phyloP scores from a whole-genome alignment of 2,888 invertebrate species.

The Caenorhabditis angaria region DNA sequence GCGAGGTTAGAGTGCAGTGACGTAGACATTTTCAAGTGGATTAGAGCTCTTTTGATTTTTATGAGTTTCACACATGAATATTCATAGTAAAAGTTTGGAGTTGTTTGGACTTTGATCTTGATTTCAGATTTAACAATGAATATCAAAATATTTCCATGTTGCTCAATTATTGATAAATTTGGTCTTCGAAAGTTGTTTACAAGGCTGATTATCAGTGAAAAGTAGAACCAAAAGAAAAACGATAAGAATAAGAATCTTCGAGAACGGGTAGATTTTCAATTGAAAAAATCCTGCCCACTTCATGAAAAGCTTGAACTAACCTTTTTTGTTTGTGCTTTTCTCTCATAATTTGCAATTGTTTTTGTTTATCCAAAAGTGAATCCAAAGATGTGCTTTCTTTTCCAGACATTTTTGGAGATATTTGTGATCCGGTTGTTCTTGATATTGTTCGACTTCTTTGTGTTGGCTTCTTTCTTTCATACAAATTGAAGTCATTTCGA shows the following conservation, averaged over 20 bases:
- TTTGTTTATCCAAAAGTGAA: constrained; percentile 39
- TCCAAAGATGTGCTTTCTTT: constrained; percentile 41
- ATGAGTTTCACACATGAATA: too few relatives aligned
- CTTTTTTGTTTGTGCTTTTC: constrained; percentile 9
- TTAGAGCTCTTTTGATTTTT: background rate
- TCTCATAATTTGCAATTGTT: constrained; percentile 35
- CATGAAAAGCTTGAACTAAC: background rate
- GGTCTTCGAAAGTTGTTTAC: too few relatives aligned
- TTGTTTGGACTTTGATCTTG: too few relatives aligned
- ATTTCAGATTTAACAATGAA: too few relatives aligned
- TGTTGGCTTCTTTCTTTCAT: constrained; percentile 30
- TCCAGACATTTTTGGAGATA: constrained; percentile 20
- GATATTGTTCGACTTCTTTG: constrained; percentile 15
- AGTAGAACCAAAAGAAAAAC: too few relatives aligned
- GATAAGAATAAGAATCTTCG: too few relatives aligned
- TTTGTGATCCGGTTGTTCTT: background rate
- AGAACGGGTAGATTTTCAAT: too few relatives aligned
- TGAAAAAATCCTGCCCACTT: background rate
- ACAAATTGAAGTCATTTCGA: constrained; percentile 31
- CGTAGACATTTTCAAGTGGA: background rate
- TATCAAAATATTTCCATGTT: too few relatives aligned
- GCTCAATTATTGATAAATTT: too few relatives aligned
- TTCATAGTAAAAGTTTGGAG: too few relatives aligned
- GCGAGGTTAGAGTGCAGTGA: background rate
- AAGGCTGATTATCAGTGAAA: too few relatives aligned